A percentile compares a stretch with the other conserved stretches of the same genome.
phyloP scores from a whole-genome alignment of 2,113 vertebrate genomes.

The Grammatotria lemairii region DNA sequence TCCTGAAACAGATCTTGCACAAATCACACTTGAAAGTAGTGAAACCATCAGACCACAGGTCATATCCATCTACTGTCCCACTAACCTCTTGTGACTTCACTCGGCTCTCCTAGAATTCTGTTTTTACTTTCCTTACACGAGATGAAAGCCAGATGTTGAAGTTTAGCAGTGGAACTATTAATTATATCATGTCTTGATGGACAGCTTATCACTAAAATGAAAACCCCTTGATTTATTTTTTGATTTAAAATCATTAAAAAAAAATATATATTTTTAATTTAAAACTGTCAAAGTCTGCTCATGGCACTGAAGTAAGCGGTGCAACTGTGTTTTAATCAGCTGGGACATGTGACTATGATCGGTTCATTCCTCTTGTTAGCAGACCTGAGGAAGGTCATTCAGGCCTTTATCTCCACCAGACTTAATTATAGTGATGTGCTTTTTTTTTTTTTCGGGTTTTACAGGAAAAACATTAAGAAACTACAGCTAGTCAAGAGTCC shows the following conservation, averaged over 20 bases:
- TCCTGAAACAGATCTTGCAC: neutral
- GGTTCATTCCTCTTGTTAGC: neutral
- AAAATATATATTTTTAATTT: accelerated
- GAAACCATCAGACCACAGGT: neutral
- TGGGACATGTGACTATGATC: neutral
- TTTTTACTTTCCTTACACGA: neutral
- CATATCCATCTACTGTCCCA: neutral
- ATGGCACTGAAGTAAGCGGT: neutral
- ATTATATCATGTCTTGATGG: neutral
- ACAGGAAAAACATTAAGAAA: neutral
- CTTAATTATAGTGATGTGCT: neutral
- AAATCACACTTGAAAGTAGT: neutral
- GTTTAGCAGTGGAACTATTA: neutral
- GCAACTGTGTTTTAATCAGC: neutral
- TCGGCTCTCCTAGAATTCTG: neutral
- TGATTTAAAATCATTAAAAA: neutral
- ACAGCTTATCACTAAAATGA: neutral
- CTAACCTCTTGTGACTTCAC: neutral
- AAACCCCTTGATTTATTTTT: neutral
- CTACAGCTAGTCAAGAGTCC: neutral
- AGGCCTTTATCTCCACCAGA: neutral
- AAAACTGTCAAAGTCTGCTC: neutral
- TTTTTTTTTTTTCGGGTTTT: neutral
- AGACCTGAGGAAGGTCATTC: neutral
- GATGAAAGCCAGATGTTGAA: neutral